Conservation (phyloP, 2,113 vertebrate genomes). For the Pollimyrus isidori region DNA sequence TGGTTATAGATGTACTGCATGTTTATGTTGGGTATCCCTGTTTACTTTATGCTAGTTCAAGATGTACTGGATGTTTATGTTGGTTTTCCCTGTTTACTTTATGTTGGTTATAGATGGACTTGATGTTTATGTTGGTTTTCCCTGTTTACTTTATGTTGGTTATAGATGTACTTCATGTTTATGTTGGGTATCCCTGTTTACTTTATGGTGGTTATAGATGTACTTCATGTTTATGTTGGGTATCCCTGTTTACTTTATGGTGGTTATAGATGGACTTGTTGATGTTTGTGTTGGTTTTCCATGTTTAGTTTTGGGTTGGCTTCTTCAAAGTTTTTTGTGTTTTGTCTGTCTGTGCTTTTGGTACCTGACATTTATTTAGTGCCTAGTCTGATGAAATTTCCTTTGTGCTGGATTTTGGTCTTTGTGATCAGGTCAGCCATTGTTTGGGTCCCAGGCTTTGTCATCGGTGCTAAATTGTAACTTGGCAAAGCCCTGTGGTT, state of each 20-base stretch:
- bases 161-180: neutral
- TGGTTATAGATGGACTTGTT: neutral
- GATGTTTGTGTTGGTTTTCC: neutral
- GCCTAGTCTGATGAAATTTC: neutral
- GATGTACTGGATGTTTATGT: neutral
- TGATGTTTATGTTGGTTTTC: neutral
- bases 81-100: neutral
- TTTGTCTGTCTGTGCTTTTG: neutral
- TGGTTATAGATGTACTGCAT: neutral
- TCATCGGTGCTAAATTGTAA: neutral
- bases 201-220: neutral
- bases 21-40: neutral
- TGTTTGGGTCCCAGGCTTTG: neutral
- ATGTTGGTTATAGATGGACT: neutral
- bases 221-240: neutral
- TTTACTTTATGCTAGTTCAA: neutral
- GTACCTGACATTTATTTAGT: neutral
- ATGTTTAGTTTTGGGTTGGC: neutral
- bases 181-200: neutral
- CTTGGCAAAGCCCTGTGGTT: neutral
- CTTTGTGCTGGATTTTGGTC: neutral
- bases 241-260: neutral
- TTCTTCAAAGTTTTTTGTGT: neutral
- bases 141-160: neutral
- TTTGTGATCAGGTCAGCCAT: neutral